Base-by-base conservation (phyloP, 2,113 vertebrate genomes). In the Indicator maculatus region DNA sequence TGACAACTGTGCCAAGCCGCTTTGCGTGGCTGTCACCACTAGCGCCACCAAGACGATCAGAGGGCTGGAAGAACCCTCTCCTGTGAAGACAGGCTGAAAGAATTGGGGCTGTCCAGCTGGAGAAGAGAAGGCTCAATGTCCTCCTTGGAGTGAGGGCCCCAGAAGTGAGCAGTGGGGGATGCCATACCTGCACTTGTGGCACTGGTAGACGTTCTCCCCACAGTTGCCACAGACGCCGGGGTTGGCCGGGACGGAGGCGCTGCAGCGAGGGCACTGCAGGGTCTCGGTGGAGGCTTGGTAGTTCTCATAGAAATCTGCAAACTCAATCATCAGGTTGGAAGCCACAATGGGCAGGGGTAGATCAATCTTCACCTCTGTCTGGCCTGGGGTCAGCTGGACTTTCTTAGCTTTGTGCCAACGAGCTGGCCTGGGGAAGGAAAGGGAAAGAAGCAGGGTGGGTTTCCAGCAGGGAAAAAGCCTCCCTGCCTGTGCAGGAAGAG, bases 321-420 rank as follows among this genome's bases (percentile, higher is more conserved):
- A 99, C 96, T 99, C 99, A 1, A 99, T 99, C 99, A 99, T 99
- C 94, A 99, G 97, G 97, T 99, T 99, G 45, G 99, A 99, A 31
- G 99, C 99, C 71, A 99, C 99, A 0, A 99, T 99, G 85, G 99
- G 99, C 89, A 99, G 91, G 0, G 99, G 99, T 33, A 99, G 98
- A 93, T 99, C 99, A 0, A 99, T 99, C 98, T 99, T 99, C 92
- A 99, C 99, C 96, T 99, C 99, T 0, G 99, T 99, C 96, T 99
- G 99, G 38, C 99, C 99, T 0, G 99, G 99, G 3, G 99, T 99
- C 94, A 99, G 97, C 96, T 99, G 99, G 31, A 99, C 99, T 83
- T 99, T 99, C 96, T 99, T 99, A 76, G 99, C 99, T 97, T 99
- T 99, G 97, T 99, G 99, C 99, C 99, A 99, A 53, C 99, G 99